These are phyloP conservation scores for Luehdorfia chinensis DNA, from an alignment of 1,140 invertebrate species.

Conservation along the genomic window DNA sequence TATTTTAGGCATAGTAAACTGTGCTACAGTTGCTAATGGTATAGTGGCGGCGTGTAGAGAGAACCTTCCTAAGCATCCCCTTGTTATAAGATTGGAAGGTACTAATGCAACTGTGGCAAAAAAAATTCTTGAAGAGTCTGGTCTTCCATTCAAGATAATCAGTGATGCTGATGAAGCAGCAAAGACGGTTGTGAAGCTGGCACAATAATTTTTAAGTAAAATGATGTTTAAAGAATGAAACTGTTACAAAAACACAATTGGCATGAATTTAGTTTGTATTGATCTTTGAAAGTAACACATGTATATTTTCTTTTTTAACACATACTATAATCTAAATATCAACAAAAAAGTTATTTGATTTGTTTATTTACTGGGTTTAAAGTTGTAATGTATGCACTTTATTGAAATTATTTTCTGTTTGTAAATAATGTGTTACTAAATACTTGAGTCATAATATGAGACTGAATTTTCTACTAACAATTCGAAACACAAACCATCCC, in stretches of 20 bases:
- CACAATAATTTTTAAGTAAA: constrained; percentile 29
- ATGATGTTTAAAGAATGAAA: constrained; percentile 4
- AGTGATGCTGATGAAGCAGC: constrained; percentile 95
- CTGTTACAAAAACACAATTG: too few relatives aligned
- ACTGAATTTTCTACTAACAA: constrained; percentile 11
- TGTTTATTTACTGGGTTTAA: too few relatives aligned
- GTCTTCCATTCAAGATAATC: constrained; percentile 88
- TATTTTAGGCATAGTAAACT: constrained; percentile 92
- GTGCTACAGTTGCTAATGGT: constrained; percentile 96
- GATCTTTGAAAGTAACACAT: too few relatives aligned
- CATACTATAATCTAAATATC: too few relatives aligned
- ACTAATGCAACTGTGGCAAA: constrained; percentile 81
- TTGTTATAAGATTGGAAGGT: constrained; percentile 96
- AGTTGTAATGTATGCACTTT: too few relatives aligned
- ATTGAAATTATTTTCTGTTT: too few relatives aligned
- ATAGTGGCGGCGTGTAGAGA: constrained; percentile 92
- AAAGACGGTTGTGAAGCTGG: constrained; percentile 85
- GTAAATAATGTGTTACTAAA: not conserved
- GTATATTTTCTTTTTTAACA: too few relatives aligned
- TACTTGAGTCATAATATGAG: constrained; percentile 1
- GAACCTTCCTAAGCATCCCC: constrained; percentile 89
- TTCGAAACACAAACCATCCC: not conserved
- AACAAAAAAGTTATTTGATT: too few relatives aligned
- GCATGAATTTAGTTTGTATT: too few relatives aligned
- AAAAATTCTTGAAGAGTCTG: constrained; percentile 88